Conservation (phyloP, 2,113 vertebrate genomes). For the Mobula hypostoma region DNA sequence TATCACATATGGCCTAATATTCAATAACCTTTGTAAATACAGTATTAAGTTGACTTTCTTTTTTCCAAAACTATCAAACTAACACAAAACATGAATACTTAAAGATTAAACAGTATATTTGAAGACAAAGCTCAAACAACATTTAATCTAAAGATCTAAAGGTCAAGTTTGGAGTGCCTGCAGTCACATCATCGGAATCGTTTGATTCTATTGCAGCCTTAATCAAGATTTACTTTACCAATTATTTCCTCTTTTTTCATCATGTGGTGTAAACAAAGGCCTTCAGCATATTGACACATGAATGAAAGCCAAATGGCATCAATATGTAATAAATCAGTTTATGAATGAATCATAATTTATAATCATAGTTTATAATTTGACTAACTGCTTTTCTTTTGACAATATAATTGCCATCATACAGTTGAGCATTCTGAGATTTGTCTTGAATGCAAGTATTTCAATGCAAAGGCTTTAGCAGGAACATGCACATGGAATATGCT, state of each 20-base stretch:
- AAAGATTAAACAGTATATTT: neutral
- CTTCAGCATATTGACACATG: neutral
- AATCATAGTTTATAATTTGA: no score
- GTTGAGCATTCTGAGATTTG: neutral
- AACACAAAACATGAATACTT: neutral
- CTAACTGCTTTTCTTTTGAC: neutral
- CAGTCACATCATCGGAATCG: neutral
- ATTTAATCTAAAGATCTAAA: neutral
- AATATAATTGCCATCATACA: neutral
- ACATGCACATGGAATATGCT: neutral
- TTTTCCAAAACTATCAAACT: neutral
- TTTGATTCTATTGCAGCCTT: neutral
- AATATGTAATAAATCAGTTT: neutral
- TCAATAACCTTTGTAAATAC: neutral
- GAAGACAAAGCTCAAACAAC: neutral
- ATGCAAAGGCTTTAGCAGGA: neutral
- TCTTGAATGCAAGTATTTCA: neutral
- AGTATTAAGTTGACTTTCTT: neutral
- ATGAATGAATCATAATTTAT: neutral
- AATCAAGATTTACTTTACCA: neutral
- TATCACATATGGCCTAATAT: neutral
- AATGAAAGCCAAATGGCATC: neutral
- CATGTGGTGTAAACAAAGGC: neutral
- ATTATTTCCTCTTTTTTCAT: neutral
- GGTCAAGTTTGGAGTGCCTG: neutral